A percentile compares a stretch with the other conserved stretches of the same genome.
Evolutionary conservation across 2,888 invertebrate genomes (phyloP).

Genomic region (Cephus pygmeus): DNA sequence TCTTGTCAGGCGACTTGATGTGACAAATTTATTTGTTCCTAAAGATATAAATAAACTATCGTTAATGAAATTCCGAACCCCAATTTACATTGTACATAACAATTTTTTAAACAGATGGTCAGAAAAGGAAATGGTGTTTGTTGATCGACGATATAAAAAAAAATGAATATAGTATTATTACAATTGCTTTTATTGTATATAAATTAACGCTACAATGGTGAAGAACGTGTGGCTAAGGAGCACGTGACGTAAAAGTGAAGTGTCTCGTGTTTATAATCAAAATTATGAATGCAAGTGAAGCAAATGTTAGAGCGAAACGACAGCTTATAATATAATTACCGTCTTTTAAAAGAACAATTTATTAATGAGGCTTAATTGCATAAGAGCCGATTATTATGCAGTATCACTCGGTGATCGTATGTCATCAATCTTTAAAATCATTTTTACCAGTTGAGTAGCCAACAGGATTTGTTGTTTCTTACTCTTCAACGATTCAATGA

Average conservation of each 20-base stretch:
- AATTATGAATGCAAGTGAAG: slow-evolving; percentile 31
- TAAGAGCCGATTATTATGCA: slow-evolving; percentile 1
- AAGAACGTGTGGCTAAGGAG: not conserved
- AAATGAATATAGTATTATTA: not conserved
- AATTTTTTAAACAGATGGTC: no score
- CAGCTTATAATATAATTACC: slow-evolving; percentile 19
- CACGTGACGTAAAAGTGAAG: not conserved
- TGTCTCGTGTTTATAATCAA: not conserved
- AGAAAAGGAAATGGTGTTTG: no score
- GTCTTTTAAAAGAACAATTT: slow-evolving; percentile 24
- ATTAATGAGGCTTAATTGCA: not conserved
- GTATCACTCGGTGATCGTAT: slow-evolving; percentile 74
- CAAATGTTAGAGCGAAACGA: slow-evolving; percentile 21
- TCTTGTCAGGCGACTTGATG: slow-evolving; percentile 41
- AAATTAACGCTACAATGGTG: not conserved
- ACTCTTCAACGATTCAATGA: slow-evolving; percentile 95
- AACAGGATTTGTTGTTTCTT: slow-evolving; percentile 97
- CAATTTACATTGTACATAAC: no score
- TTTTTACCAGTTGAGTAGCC: slow-evolving; percentile 97
- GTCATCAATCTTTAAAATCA: slow-evolving; percentile 99
- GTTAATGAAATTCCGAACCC: slow-evolving; percentile 32
- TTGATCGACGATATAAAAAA: not conserved
- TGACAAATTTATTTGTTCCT: slow-evolving; percentile 58
- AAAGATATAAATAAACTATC: slow-evolving; percentile 44
- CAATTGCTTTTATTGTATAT: not conserved